Evolutionary conservation across 2,113 vertebrate genomes (phyloP), one percentile per base, ranked within the genome.

Genomic region (Pipra filicauda): DNA sequence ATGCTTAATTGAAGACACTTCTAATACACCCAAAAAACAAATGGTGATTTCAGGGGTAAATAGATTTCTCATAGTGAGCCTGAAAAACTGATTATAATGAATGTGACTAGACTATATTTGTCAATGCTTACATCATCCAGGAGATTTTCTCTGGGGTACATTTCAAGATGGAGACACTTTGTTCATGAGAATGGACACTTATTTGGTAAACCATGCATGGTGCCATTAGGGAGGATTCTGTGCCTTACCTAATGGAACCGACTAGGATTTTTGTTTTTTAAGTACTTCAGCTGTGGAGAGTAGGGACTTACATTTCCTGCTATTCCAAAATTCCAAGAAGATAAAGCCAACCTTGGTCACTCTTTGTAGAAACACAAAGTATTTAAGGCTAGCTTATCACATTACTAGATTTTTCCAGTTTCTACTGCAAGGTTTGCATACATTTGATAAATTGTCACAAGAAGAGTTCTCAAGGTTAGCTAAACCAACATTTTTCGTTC

Each of bases 291-390:
- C 30, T 51, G 6, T 37, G 37, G n/a, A 62, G 46, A 54, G 14
- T 30, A 58, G 31, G 5, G 27, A 26, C 8, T 88, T 91, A 5
- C 0, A 23, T 28, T 58, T 41, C 0, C 0, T 37, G 8, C 28
- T 72, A 1, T 58, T 55, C 13, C 59, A 59, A 43, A 85, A 82
- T 58, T 71, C 51, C 16, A 37, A 22, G 46, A 51, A 79, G 71
- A 30, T 24, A 8, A 11, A 52, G 7, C 14, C 12, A 23, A 27
- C 33, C 16, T 30, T 79, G 31, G 21, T 66, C 57, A 13, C 43
- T 48, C 5, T 44, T 28, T 12, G 12, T 31, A 67, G 62, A 48
- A 12, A 37, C 21, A 48, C 0, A 0, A 73, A 28, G 55, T 85
- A 39, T 73, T 91, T 82, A 70, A 65, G 43, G 26, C 26, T 46